A percentile compares a stretch with the other conserved stretches of the same genome.
Conservation (phyloP, 1,140 invertebrate species). For the Brachionus calyciflorus region DNA sequence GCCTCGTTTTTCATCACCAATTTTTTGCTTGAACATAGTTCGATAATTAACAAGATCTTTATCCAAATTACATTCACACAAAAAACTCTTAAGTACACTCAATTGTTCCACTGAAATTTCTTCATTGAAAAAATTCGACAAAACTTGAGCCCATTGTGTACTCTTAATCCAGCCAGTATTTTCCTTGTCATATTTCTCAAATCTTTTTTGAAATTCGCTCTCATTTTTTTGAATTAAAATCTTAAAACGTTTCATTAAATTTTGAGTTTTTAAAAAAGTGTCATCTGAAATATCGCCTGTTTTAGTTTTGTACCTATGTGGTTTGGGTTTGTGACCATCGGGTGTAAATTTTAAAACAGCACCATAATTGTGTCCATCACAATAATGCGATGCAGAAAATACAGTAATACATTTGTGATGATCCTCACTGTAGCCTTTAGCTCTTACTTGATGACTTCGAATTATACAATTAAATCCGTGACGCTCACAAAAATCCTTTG, state of each 20-base stretch:
- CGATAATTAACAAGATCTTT: slow-evolving; percentile 6
- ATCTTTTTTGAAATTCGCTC: background rate
- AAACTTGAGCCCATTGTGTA: background rate
- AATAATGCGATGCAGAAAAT: slow-evolving; percentile 35
- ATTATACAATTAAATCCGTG: background rate
- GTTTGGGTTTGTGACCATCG: background rate
- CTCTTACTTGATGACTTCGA: slow-evolving; percentile 39
- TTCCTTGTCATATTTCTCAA: background rate
- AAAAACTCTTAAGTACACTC: background rate
- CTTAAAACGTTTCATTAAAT: background rate
- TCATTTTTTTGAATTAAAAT: slow-evolving; percentile 1
- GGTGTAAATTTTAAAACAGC: slow-evolving; percentile 18
- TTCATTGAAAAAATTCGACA: slow-evolving; percentile 11
- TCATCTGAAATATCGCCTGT: background rate
- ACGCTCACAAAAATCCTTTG: slow-evolving; percentile 2
- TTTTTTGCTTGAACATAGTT: background rate
- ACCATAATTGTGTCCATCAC: slow-evolving; percentile 26
- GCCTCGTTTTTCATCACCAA: background rate
- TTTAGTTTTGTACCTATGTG: slow-evolving; percentile 32
- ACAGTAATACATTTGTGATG: slow-evolving; percentile 32
- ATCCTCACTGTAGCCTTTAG: slow-evolving; percentile 6
- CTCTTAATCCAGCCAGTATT: background rate
- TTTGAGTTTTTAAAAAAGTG: background rate
- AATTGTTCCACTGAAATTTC: slow-evolving; percentile 5
- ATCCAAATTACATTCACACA: slow-evolving; percentile 16